These are phyloP conservation scores for Saccostrea echinata DNA, from an alignment of 1,140 invertebrate species.

Conservation along the genomic window DNA sequence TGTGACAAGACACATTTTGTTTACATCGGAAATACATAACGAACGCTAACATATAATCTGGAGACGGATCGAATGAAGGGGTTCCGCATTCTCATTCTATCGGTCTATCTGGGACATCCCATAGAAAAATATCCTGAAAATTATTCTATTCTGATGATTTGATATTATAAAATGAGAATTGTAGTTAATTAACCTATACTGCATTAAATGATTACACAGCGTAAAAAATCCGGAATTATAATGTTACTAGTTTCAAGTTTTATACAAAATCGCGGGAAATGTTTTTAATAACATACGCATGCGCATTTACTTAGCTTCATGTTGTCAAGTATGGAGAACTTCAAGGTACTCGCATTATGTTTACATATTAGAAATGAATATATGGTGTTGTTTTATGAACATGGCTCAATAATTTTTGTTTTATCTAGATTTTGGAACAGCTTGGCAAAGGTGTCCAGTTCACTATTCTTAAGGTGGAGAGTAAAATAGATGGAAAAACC, in stretches of 20 bases:
- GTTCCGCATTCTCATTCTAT: too few relatives aligned
- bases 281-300: constrained; percentile 55
- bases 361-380: neutral
- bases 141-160: too few relatives aligned
- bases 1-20: too few relatives aligned
- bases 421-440: constrained; percentile 69
- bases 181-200: too few relatives aligned
- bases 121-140: too few relatives aligned
- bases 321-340: constrained; percentile 77
- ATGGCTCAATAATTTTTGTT: neutral
- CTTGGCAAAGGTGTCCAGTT: constrained; percentile 74
- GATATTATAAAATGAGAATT: too few relatives aligned
- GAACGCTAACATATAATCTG: too few relatives aligned
- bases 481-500: constrained; percentile 62
- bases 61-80: too few relatives aligned
- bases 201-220: too few relatives aligned
- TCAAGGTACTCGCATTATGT: constrained; percentile 58
- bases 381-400: neutral
- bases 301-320: constrained; percentile 67
- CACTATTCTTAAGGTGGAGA: constrained; percentile 69
- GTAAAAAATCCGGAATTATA: neutral
- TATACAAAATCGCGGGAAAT: constrained; percentile 6
- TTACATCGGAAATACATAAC: too few relatives aligned
- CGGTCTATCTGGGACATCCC: too few relatives aligned
- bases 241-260: neutral